Base-by-base conservation (phyloP, 2,888 invertebrate genomes). In the Meta bourneti region DNA sequence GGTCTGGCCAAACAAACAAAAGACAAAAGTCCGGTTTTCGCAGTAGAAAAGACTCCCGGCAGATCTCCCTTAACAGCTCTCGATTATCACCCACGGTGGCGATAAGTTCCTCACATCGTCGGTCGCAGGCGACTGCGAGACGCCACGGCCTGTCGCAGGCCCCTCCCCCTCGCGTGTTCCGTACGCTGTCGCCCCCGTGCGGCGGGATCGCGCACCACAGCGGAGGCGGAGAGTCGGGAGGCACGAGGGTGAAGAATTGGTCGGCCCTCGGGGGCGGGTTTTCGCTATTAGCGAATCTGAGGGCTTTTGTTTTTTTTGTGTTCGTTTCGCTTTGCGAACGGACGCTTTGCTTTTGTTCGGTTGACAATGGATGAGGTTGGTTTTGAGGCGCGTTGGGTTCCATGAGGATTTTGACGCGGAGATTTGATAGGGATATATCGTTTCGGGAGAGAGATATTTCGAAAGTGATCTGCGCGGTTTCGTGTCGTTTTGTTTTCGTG, bases 171-270 rank as follows among this genome's bases (percentile, higher is more conserved):
- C 78, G 20, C 82, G 49, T 78, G 51, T 82, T 83, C 88, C 86
- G 92, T 89, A 82, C 92, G 86, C 81, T 92, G 84, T 84, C 89
- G 92, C 92, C 92, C 80, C 89, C 92, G 81, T 77, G 92, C 92
- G 92, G 92, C 13, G 72, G 72, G 70, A 91, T 51, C 93, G 93
- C 78, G 93, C 93, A 87, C 92, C 93, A 92, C 85, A 91, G 93
- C 93, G 83, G 80, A 82, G 91, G 91, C 86, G 87, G 78, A 51
- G 75, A 51, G 72, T 70, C 70, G 78, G 69, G 83, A 78, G 83
- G 89, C 77, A 77, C 49, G 83, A 84, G 20, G 70, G 75, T 71
- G 78, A 71, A 72, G 83, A 82, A 83, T 77, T 70, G 82, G 77
- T 52, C 84, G 52, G 89, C 89, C 83, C 77, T 89, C 74, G 72